These are phyloP conservation scores for Paratrypauchen microcephalus DNA, from an alignment of 2,797 vertebrate species.

Conservation along the genomic window DNA sequence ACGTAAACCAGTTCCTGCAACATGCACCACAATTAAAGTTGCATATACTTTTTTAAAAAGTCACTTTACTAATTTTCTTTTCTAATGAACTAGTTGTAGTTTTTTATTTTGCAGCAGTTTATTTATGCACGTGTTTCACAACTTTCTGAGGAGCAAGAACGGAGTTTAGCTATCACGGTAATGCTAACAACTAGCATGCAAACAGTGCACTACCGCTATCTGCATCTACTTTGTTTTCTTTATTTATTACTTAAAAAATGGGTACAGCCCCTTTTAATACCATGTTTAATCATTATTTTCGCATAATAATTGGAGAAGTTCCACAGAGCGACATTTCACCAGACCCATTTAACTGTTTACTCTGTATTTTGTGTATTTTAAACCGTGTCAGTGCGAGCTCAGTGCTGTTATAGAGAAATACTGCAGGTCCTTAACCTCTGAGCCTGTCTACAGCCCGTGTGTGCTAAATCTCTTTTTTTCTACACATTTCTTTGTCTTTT, in stretches of 20 bases:
- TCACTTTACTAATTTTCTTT: no score
- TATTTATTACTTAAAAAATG: no score
- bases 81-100: no score
- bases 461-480: conserved; percentile 71
- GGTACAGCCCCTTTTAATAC: no score
- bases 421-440: conserved; percentile 66
- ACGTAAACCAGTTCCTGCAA: not conserved
- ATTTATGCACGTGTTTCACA: no score
- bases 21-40: not conserved
- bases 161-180: no score
- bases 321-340: not conserved
- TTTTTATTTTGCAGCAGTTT: no score
- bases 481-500: conserved; percentile 57
- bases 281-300: conserved; percentile 1
- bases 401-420: conserved; percentile 53
- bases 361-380: conserved; percentile 37
- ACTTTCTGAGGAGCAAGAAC: no score
- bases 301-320: not conserved
- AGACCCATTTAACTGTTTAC: conserved; percentile 14
- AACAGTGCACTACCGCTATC: no score
- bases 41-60: not conserved
- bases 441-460: conserved; percentile 64
- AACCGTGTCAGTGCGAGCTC: conserved; percentile 20
- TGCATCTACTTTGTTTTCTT: no score
- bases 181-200: no score